Evolutionary conservation across 1,140 invertebrate genomes (phyloP), one percentile per base, ranked within the genome.

Genomic region (Drosophila sp.): DNA sequence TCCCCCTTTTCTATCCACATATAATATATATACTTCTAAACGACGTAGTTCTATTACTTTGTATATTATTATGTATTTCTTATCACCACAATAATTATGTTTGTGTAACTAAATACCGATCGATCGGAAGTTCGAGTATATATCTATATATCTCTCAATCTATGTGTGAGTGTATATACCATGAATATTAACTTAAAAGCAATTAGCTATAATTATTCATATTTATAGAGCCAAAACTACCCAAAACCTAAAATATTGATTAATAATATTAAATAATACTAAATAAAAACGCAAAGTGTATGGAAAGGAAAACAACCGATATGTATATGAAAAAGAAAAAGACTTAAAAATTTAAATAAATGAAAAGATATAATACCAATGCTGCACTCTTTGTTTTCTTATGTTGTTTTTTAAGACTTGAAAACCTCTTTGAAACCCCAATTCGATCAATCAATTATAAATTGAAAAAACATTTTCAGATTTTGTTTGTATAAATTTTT

Each of bases 291-390:
- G 61, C 53, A 78, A 76, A 62, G 53, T 69, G 64, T 74, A 73
- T 59, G 70, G 41, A 77, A 72, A 50, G 21, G 14, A 61, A 54
- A 73, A 72, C 41, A 77, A 56, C 64, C 64, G 69, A 82, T 82
- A 82, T 78, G 79, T 82, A 83, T 83, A 79, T 79, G 66, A 84
- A 72, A 87, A 87, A 79, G 76, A 64, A 87, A 86, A 87, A 87
- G 82, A 87, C 82, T 87, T 87, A 82, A 87, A 87, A 87, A 82
- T 87, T 87, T 87, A 86, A 87, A 87, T 87, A 87, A 87, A 87
- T 87, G 79, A 87, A 89, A 87, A 56, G 75, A 78, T 73, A 89
- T 87, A 87, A 87, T 87, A 86, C 81, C 81, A 86, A 86, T 48
- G 40, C 41, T 29, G 0, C 27, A 29, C 48, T 29, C 16, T 16